A percentile compares a stretch with the other conserved stretches of the same genome.
Evolutionary conservation across 2,113 vertebrate genomes (phyloP).

Genomic region (Myxocyprinus asiaticus): DNA sequence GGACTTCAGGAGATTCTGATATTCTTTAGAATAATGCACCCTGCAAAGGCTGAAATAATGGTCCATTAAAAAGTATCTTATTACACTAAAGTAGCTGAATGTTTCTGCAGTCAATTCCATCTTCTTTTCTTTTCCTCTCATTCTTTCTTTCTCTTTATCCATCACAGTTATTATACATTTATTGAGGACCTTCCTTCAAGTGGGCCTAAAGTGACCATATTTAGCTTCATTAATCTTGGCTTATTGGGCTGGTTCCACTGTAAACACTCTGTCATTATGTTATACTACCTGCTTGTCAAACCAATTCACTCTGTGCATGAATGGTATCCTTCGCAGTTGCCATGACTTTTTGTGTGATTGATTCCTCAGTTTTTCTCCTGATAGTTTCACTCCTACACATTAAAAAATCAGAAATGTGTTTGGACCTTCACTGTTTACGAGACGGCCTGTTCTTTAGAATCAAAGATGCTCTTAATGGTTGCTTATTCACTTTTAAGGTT

Average conservation of each 20-base stretch:
- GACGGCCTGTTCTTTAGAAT: constrained; percentile 8
- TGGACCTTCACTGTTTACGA: constrained; percentile 20
- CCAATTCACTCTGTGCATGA: constrained; percentile 47
- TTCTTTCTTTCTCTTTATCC: constrained; percentile 15
- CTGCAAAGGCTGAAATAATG: neutral
- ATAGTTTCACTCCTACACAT: constrained; percentile 63
- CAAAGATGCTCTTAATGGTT: neutral
- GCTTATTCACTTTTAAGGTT: neutral
- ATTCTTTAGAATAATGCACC: constrained; percentile 27
- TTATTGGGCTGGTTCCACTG: constrained; percentile 27
- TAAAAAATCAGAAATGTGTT: constrained; percentile 18
- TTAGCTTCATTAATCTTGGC: constrained; percentile 67
- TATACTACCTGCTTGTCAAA: constrained; percentile 58
- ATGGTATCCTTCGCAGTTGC: constrained; percentile 65
- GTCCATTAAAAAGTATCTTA: constrained; percentile 23
- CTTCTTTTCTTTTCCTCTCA: neutral
- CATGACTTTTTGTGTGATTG: constrained; percentile 72
- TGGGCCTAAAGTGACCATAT: constrained; percentile 58
- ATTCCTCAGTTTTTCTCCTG: constrained; percentile 66
- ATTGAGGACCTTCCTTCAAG: constrained; percentile 48
- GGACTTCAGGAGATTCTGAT: no score
- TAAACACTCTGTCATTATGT: constrained; percentile 50
- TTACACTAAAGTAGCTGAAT: neutral
- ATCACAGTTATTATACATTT: constrained; percentile 31
- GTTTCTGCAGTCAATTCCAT: constrained; percentile 13